Conservation (phyloP, 2,888 invertebrate genomes). For the Trissolcus japonicus region DNA sequence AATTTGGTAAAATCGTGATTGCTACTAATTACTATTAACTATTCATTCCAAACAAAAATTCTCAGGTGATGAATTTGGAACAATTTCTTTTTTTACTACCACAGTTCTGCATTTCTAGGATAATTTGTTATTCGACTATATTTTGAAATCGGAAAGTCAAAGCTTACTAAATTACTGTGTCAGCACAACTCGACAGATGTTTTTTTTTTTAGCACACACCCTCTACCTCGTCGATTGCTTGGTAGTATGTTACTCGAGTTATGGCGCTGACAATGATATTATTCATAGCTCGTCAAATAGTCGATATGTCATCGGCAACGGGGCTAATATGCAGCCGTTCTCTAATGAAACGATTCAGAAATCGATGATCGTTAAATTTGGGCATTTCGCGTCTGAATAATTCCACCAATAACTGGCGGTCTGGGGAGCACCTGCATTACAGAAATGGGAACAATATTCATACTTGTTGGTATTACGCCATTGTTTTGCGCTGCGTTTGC, state of each 20-base stretch:
- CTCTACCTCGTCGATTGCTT: constrained; percentile 26
- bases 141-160: constrained; percentile 27
- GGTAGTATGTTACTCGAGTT: constrained; percentile 43
- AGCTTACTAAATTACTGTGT: constrained; percentile 46
- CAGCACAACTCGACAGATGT: constrained; percentile 46
- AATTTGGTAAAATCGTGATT: too few relatives aligned
- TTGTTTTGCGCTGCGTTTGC: constrained; percentile 44
- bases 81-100: not conserved
- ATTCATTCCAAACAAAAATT: too few relatives aligned
- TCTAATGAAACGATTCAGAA: constrained; percentile 50
- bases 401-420: constrained; percentile 52
- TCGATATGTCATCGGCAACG: constrained; percentile 56
- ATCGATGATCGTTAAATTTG: constrained; percentile 59
- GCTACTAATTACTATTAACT: too few relatives aligned
- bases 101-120: constrained; percentile 9
- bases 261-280: constrained; percentile 57
- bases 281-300: constrained; percentile 59
- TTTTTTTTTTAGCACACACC: constrained; percentile 17
- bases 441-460: constrained; percentile 50
- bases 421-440: constrained; percentile 32
- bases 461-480: constrained; percentile 48
- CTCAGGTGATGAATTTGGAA: too few relatives aligned
- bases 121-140: constrained; percentile 19
- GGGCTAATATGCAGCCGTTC: constrained; percentile 35
- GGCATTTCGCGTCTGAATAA: constrained; percentile 52